Conservation (phyloP, 1,140 invertebrate species). For the Drosophila punjabiensis region DNA sequence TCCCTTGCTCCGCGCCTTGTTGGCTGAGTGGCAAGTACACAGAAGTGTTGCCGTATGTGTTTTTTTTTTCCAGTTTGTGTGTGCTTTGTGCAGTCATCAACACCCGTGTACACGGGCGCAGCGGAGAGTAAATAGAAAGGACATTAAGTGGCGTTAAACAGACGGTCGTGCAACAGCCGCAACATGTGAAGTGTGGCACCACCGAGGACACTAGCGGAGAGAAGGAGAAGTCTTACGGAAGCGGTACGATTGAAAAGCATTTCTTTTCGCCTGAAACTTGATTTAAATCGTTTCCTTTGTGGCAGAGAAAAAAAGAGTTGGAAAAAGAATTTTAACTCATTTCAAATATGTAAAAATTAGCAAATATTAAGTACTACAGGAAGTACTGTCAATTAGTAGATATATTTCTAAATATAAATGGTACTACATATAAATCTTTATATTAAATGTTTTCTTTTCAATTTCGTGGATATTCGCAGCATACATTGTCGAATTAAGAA, state of each 20-base stretch:
- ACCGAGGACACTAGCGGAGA: constrained; percentile 3
- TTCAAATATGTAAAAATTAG: neutral
- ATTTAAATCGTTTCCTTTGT: constrained; percentile 12
- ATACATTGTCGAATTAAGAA: neutral
- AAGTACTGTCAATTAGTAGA: neutral
- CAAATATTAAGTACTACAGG: neutral
- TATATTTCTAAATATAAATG: neutral
- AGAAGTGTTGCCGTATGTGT: constrained; percentile 40
- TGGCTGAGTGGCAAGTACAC: constrained; percentile 49
- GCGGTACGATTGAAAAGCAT: constrained; percentile 1
- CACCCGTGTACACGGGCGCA: constrained; percentile 15
- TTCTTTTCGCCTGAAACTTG: constrained; percentile 13
- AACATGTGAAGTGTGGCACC: constrained; percentile 40
- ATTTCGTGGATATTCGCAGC: neutral
- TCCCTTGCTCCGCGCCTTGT: neutral
- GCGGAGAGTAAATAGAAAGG: constrained; percentile 74
- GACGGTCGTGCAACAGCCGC: constrained; percentile 62
- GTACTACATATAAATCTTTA: neutral
- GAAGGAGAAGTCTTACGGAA: constrained; percentile 3
- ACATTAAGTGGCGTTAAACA: constrained; percentile 81
- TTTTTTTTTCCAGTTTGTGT: constrained; percentile 35
- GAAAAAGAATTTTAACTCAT: neutral
- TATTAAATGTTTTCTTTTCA: neutral
- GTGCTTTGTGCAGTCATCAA: constrained; percentile 55
- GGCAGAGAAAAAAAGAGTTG: neutral